These are phyloP conservation scores for Scolanthus callimorphus DNA, from an alignment of 92 coral and sea anemone species.

Conservation along the genomic window DNA sequence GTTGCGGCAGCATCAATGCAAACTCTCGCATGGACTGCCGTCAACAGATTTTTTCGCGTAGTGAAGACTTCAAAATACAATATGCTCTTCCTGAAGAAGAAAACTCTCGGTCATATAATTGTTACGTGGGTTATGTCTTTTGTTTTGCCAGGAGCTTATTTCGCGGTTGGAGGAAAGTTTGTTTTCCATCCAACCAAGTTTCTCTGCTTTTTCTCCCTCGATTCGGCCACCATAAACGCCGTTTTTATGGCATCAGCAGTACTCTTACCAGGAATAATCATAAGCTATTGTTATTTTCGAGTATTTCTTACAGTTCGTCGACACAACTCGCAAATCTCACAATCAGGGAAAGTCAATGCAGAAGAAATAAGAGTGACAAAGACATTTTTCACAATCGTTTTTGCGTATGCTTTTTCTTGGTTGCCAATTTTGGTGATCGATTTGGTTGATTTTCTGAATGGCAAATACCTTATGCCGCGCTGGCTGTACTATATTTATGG, in stretches of 20 bases:
- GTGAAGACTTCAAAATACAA: constrained; percentile 22
- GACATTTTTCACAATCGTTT: constrained; percentile 19
- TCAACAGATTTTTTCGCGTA: constrained; percentile 34
- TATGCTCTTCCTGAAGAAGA: constrained; percentile 9
- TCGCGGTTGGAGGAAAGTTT: not conserved
- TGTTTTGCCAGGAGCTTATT: constrained; percentile 10
- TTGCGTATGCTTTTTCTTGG: constrained; percentile 26
- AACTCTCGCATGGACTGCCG: too few species aligned
- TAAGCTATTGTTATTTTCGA: too few species aligned
- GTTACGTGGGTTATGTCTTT: constrained; percentile 18
- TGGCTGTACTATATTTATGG: not conserved
- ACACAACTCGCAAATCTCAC: too few species aligned
- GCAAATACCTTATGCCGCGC: constrained; percentile 16
- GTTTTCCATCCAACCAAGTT: too few species aligned
- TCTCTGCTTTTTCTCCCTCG: too few species aligned
- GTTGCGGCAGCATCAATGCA: constrained; percentile 19
- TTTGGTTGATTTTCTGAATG: constrained; percentile 18
- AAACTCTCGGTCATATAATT: constrained; percentile 5
- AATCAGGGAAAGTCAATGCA: too few species aligned
- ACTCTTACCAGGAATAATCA: too few species aligned
- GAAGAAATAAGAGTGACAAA: constrained; percentile 28
- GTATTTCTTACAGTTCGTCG: too few species aligned
- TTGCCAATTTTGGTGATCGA: constrained; percentile 21
- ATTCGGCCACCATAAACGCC: too few species aligned
- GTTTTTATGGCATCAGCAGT: too few species aligned